phyloP scores from a whole-genome alignment of 2,888 invertebrate species.

The Eupithecia subumbrata region DNA sequence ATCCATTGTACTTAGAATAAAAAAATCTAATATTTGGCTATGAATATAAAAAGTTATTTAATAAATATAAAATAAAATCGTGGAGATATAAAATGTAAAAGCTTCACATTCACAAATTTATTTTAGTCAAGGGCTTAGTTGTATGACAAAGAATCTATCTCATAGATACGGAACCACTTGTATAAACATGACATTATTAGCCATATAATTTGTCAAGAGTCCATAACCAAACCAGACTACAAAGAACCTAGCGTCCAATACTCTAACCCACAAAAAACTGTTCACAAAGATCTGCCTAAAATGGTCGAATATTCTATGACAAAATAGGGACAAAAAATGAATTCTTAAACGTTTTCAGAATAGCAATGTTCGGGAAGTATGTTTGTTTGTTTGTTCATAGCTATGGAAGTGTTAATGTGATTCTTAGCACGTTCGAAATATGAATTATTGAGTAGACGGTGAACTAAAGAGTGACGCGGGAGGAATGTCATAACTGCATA shows the following conservation, averaged over 20 bases:
- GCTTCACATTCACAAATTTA: neutral
- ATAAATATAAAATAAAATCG: neutral
- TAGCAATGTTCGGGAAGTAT: slow-evolving; percentile 56
- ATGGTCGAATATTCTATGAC: slow-evolving; percentile 42
- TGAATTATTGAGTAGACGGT: slow-evolving; percentile 75
- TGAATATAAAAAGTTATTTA: neutral
- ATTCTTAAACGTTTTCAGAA: slow-evolving; percentile 53
- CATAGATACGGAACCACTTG: slow-evolving; percentile 57
- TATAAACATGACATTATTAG: slow-evolving; percentile 63
- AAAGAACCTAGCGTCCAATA: slow-evolving; percentile 40
- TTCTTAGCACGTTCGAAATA: slow-evolving; percentile 72
- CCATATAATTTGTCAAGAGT: slow-evolving; percentile 52
- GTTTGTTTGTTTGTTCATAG: slow-evolving; percentile 70
- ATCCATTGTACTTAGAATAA: neutral
- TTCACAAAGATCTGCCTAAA: slow-evolving; percentile 30
- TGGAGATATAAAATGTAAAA: neutral
- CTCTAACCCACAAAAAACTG: slow-evolving; percentile 18
- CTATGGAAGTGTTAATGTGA: slow-evolving; percentile 72
- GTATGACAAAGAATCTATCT: slow-evolving; percentile 34
- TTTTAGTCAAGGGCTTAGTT: neutral
- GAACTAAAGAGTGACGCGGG: slow-evolving; percentile 51
- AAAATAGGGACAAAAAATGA: slow-evolving; percentile 52
- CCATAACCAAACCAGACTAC: slow-evolving; percentile 45
- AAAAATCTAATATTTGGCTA: neutral
- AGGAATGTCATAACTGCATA: slow-evolving; percentile 43